These are phyloP conservation scores for Spinus pinus DNA, from an alignment of 2,797 vertebrate species.

Conservation along the genomic window DNA sequence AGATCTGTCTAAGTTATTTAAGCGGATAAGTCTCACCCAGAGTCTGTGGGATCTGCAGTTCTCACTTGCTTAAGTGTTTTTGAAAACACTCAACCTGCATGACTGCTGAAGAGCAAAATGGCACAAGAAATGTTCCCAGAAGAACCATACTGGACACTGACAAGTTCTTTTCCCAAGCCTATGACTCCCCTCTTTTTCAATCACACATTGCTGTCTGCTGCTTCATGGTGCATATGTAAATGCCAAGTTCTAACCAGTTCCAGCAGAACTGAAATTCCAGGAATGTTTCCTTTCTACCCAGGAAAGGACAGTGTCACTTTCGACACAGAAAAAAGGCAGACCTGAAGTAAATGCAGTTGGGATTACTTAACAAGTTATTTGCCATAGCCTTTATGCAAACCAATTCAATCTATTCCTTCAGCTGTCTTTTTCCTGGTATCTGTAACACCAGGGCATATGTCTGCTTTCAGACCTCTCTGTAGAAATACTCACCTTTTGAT, in stretches of 20 bases:
- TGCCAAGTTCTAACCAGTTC: not conserved
- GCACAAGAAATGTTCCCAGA: not conserved
- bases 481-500: conserved; percentile 83
- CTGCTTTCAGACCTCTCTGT: not conserved
- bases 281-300: not conserved
- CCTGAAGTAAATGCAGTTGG: not conserved
- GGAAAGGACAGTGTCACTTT: not conserved
- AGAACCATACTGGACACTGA: not conserved
- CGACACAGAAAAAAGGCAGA: not conserved
- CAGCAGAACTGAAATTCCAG: not conserved
- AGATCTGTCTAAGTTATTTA: not conserved
- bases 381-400: not conserved
- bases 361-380: not conserved
- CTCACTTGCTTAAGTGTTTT: not conserved
- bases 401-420: not conserved
- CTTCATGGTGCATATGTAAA: not conserved
- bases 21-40: not conserved
- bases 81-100: not conserved
- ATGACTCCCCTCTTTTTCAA: not conserved
- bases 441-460: not conserved
- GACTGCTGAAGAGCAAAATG: not conserved
- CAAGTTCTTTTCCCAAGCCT: not conserved
- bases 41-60: not conserved
- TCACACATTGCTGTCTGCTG: not conserved
- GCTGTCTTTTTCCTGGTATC: not conserved